Evolutionary conservation across 2,888 invertebrate species (phyloP).

Genomic region (Linyphia triangularis): DNA sequence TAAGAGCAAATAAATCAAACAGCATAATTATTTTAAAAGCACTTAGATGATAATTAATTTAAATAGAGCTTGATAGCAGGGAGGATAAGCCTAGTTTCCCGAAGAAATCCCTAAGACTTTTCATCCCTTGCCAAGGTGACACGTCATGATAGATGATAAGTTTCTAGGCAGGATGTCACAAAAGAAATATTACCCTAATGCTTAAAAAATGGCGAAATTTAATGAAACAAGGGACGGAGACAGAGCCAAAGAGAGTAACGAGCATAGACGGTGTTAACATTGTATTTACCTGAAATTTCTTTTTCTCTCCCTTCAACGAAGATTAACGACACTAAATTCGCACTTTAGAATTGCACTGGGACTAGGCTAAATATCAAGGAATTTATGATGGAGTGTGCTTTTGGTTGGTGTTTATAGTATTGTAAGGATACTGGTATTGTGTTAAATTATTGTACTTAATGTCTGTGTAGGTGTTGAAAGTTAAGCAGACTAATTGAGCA

Average conservation of each 20-base stretch:
- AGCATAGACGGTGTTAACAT: constrained; percentile 7
- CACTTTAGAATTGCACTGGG: not conserved
- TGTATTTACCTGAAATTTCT: constrained; percentile 19
- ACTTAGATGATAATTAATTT: constrained; percentile 55
- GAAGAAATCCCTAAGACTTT: constrained; percentile 1
- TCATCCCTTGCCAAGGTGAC: not conserved
- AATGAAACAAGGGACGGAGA: constrained; percentile 38
- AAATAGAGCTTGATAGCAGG: constrained; percentile 2
- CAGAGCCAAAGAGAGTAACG: not conserved
- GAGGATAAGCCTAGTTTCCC: constrained; percentile 9
- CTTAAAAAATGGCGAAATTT: constrained; percentile 21
- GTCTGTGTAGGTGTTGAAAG: too few species aligned
- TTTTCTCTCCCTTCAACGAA: not conserved
- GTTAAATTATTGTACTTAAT: too few species aligned
- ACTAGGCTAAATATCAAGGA: not conserved
- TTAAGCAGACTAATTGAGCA: too few species aligned
- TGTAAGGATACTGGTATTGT: too few species aligned
- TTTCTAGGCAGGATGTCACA: not conserved
- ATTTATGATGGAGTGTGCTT: not conserved
- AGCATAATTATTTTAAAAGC: constrained; percentile 37
- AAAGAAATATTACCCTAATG: constrained; percentile 17
- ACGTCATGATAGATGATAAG: constrained; percentile 23
- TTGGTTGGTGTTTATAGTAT: not conserved
- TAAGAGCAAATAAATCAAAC: constrained; percentile 19
- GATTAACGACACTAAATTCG: constrained; percentile 7